Evolutionary conservation across 2,888 invertebrate genomes (phyloP), one percentile per base, ranked within the genome.

Genomic region (Tipula helvola): DNA sequence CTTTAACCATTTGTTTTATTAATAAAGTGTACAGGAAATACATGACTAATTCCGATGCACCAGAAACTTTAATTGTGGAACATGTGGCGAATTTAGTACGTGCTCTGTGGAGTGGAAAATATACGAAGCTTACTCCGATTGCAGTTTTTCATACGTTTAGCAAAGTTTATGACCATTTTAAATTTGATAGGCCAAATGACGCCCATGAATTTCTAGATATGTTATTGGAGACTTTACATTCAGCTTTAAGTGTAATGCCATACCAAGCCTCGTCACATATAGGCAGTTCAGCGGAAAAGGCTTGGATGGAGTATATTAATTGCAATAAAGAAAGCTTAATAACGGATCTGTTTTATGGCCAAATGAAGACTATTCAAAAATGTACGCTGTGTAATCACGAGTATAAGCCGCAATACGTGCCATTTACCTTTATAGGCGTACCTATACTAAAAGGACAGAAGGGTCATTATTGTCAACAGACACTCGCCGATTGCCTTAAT

Each of bases 161-260:
- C 16, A 5, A 7, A 39, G 0, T 39, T 39, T 7, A 39, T 39
- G 0, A 5, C 0, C 1, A 39, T 2, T 5, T 5, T 7, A 0
- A 5, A 0, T 7, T 7, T 7, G 3, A 28, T 1, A 28, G 28
- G 88, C 98, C 98, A 89, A 97, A 97, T 91, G 97, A 97, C 90
- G 96, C 97, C 0, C 97, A 97, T 91, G 97, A 98, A 92, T 97
- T 97, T 91, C 93, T 98, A 87, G 96, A 96, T 86, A 96, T 97
- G 89, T 93, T 98, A 44, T 94, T 98, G 92, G 97, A 97, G 91
- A 96, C 96, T 94, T 93, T 98, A 88, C 97, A 97, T 89, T 95
- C 96, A 87, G 97, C 97, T 89, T 92, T 98, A 87, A 90, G 89
- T 28, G 88, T 7, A 39, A 39, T 39, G 39, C 39, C 39, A 7